Evolutionary conservation across 2,888 invertebrate species (phyloP), one percentile per base, ranked within the genome.

Genomic region (Panzeria rudis): DNA sequence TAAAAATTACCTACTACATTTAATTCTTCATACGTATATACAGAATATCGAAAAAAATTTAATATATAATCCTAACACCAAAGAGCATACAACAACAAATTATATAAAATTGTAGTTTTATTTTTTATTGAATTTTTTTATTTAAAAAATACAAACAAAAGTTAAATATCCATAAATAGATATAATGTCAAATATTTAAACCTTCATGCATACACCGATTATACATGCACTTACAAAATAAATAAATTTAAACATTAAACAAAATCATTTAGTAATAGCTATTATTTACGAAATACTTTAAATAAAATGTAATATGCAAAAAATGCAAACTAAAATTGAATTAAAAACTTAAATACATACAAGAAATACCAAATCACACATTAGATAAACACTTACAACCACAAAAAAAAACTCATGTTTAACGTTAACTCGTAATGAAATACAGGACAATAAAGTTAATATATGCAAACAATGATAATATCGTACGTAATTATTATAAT

Each of bases 391-490:
- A 73, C 20, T 35, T 23, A 17, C 29, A 41, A 1, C 32, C n/a
- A 64, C n/a, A 84, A 68, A 76, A 29, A 5, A 29, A 4, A 29
- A 29, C 5, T 29, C 83, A 76, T 69, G 76, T 69, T 77, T 86
- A 87, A 86, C 77, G 83, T 87, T 87, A 87, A 88, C 87, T 87
- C 86, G 87, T 83, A 87, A 88, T 84, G 87, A 87, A 87, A 87
- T 88, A 88, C 88, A 88, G 88, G 88, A 88, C 88, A 88, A 88
- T 88, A 88, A 88, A 87, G 84, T 84, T 83, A 87, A 79, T 84
- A 86, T 82, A 83, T 81, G 72, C 73, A 81, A 84, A 84, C 77
- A 73, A 78, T 85, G 84, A 85, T 85, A 81, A 85, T 85, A 85
- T 85, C 84, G 79, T 79, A 80, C 79, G 79, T 80, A 80, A 80